Evolutionary conservation across 1,140 invertebrate genomes (phyloP).

Genomic region (Harpegnathos saltator): DNA sequence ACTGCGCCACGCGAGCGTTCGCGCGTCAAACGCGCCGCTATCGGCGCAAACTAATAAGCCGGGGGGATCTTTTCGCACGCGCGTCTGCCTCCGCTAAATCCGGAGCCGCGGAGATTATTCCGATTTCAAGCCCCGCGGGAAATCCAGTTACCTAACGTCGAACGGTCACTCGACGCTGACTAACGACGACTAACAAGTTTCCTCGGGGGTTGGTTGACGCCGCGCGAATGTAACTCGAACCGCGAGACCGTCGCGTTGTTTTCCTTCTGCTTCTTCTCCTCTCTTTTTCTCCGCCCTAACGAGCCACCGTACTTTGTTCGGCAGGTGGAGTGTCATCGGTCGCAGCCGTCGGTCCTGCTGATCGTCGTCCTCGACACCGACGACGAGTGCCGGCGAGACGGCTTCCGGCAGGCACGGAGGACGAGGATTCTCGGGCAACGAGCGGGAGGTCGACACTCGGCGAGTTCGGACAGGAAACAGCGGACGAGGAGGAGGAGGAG

Average conservation of each 20-base stretch:
- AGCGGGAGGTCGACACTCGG: neutral
- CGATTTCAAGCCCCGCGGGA: neutral
- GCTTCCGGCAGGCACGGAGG: neutral
- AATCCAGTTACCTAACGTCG: neutral
- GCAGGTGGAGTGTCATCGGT: constrained; percentile 1
- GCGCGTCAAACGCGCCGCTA: neutral
- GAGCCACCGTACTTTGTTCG: constrained; percentile 4
- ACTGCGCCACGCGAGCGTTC: neutral
- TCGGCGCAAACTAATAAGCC: no score
- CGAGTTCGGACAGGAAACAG: constrained; percentile 29
- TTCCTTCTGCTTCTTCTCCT: no score
- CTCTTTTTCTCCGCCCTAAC: neutral
- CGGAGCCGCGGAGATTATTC: neutral
- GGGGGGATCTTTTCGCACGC: no score
- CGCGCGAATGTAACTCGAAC: no score
- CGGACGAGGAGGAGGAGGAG: constrained; percentile 7
- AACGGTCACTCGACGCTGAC: no score
- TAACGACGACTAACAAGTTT: no score
- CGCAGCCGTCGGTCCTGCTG: no score
- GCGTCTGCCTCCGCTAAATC: neutral
- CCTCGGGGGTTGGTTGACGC: no score
- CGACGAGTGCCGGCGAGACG: no score
- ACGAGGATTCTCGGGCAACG: neutral
- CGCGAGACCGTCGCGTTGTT: no score
- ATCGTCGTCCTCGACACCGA: no score